Evolutionary conservation across 1,140 invertebrate genomes (phyloP).

Genomic region (Diprion similis): DNA sequence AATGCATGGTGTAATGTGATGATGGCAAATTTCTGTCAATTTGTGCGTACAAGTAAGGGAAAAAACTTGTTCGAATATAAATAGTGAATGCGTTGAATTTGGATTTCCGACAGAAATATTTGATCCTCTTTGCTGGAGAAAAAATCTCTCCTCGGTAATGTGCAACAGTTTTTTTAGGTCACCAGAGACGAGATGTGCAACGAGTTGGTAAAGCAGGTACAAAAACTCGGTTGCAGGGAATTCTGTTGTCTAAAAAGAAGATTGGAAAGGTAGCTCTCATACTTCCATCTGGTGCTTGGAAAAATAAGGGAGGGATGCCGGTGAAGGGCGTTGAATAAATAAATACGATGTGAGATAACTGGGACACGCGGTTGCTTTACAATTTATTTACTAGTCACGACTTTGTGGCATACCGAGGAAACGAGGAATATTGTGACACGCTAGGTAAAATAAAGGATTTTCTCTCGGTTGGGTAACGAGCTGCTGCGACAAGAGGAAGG

Average conservation of each 20-base stretch:
- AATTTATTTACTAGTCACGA: constrained; percentile 1
- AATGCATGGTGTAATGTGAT: too few relatives aligned
- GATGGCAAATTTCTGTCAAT: too few relatives aligned
- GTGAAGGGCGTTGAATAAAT: neutral
- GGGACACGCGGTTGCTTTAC: neutral
- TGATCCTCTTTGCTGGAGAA: too few relatives aligned
- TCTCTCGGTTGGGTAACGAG: neutral
- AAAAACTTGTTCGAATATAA: too few relatives aligned
- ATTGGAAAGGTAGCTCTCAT: neutral
- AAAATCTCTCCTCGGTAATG: too few relatives aligned
- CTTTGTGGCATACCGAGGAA: neutral
- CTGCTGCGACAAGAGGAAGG: neutral
- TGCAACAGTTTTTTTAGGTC: too few relatives aligned
- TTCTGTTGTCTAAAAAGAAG: neutral
- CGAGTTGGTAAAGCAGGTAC: too few relatives aligned
- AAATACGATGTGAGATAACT: neutral
- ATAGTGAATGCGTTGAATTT: too few relatives aligned
- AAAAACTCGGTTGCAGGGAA: too few relatives aligned
- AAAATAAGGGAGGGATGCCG: neutral
- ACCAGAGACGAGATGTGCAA: too few relatives aligned
- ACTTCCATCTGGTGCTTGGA: neutral
- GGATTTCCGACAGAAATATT: too few relatives aligned
- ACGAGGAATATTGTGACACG: neutral
- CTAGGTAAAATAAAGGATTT: neutral
- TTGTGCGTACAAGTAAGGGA: too few relatives aligned